phyloP scores from a whole-genome alignment of 2,113 vertebrate genomes.

The Pterophyllum scalare region DNA sequence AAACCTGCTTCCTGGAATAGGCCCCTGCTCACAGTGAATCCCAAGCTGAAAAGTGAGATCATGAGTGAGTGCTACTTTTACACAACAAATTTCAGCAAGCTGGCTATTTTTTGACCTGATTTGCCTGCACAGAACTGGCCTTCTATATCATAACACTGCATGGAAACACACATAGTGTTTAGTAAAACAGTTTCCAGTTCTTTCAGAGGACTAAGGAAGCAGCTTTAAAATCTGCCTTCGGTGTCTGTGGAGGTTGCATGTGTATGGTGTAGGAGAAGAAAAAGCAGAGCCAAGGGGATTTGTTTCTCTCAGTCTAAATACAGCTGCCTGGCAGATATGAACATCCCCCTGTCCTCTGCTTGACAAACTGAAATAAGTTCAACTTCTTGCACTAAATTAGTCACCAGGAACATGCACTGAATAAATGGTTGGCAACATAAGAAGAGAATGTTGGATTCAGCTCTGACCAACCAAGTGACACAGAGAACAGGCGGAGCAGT shows the following conservation, averaged over 20 bases:
- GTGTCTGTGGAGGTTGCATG: background rate
- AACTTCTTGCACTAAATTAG: background rate
- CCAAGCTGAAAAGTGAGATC: background rate
- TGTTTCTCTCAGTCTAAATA: background rate
- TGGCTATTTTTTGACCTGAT: background rate
- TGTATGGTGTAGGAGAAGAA: background rate
- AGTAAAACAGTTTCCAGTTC: background rate
- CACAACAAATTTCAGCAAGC: background rate
- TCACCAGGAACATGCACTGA: no score
- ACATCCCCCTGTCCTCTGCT: background rate
- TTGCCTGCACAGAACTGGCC: background rate
- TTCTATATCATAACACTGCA: background rate
- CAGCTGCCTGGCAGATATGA: background rate
- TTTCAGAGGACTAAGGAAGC: background rate
- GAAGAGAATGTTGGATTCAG: no score
- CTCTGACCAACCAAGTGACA: no score
- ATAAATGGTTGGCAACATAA: no score
- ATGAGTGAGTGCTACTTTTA: background rate
- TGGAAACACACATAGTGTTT: background rate
- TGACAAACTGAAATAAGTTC: background rate
- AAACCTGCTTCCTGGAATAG: no score
- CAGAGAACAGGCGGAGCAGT: no score
- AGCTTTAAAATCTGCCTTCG: background rate
- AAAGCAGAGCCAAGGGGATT: background rate
- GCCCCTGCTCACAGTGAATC: background rate